Conservation (phyloP, 1,140 invertebrate genomes). For the Tetramorium simillimum region DNA sequence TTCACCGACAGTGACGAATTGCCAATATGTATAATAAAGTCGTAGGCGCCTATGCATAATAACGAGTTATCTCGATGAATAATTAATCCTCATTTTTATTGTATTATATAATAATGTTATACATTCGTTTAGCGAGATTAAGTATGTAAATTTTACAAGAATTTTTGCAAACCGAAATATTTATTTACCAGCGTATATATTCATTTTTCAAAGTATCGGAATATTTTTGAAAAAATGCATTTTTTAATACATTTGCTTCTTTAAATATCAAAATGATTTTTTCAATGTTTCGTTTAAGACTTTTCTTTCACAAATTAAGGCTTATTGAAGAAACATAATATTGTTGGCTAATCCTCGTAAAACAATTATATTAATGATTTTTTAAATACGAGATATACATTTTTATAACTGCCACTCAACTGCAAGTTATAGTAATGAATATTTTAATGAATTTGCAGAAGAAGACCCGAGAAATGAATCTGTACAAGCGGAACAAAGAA, state of each 20-base stretch:
- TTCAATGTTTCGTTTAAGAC: neutral
- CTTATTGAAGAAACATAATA: neutral
- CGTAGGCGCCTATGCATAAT: neutral
- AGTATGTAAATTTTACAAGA: too few species aligned
- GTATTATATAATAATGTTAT: neutral
- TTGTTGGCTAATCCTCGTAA: neutral
- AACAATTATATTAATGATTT: neutral
- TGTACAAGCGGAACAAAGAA: slow-evolving; percentile 28
- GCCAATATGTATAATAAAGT: neutral
- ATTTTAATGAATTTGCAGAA: neutral
- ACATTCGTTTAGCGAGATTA: too few species aligned
- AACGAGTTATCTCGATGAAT: neutral
- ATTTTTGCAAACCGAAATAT: neutral
- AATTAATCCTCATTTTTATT: neutral
- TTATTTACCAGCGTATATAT: neutral
- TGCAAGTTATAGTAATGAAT: neutral
- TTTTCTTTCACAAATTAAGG: neutral
- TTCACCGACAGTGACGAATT: slow-evolving; percentile 53
- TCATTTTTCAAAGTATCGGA: too few species aligned
- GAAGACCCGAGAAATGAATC: neutral
- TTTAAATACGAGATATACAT: neutral
- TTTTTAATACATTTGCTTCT: neutral
- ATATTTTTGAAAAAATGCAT: neutral
- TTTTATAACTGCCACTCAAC: neutral
- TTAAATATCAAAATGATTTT: neutral